Base-by-base conservation (phyloP, 2,113 vertebrate species). In the Gadus macrocephalus region DNA sequence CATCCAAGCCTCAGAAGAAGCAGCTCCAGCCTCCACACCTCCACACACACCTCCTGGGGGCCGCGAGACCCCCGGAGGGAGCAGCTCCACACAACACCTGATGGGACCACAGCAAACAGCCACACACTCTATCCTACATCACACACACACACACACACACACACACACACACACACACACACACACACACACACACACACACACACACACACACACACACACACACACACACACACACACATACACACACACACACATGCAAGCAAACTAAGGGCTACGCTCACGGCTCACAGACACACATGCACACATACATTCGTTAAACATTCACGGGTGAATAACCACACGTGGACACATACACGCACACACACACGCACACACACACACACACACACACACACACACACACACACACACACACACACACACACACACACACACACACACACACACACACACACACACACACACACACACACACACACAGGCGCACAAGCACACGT, bases 91-190 rank as follows among this genome's bases (percentile, higher is more conserved):
- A 49, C 6, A 14, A 49, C 42, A 49, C 42, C 42, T 49, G 42
- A 49, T 49, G 42, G 5, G 42, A 49, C 69, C 56, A 65, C 55
- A 73, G 76, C 62, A 79, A 76, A 76, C 62, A 73, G 68, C 80
- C 67, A 66, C 3, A 12, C 79, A 60, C 67, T 75, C 77, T 67
- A 35, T 35, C 75, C 76, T 55, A 74, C 67, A 62, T 78, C 81
- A 74, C 81, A 72, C 79, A 75, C 81, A 83, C 68, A 79, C 76
- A 66, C 56, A 85, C 38, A 49, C 78, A 76, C 70, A 76, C 80
- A 77, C 63, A 76, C 83, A 86, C 53, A 5, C 27, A n/a, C 25
- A 53, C 25, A 56, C 49, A 56, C 53, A 12, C 16, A 19, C 35
- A n/a, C 16, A 19, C 64, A 11, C 35, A 35, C 31, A 35, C 20